Base-by-base conservation (phyloP, 2,888 invertebrate genomes). In the Lathronympha strigana region DNA sequence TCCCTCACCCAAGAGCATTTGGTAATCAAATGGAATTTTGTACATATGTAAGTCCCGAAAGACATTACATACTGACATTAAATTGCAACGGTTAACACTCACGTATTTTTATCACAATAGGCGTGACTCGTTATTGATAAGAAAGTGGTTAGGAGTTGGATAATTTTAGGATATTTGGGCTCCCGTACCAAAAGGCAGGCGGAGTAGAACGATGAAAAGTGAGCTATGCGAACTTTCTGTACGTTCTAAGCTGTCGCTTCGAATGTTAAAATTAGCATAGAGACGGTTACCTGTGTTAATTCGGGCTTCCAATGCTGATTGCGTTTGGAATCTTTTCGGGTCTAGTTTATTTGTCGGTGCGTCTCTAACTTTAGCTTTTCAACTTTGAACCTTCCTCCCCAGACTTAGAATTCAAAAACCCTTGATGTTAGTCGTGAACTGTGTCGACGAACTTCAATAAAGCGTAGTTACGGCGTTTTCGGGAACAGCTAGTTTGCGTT, bases 271-370 rank as follows among this genome's bases (percentile, higher is more conserved):
- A 63, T 63, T 63, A 63, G 50, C 63, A 63, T 63, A 57, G 50
- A 49, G 58, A 63, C 36, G 63, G 50, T 63, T 51, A 58, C 63
- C 57, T 33, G 57, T 57, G 63, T 63, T 63, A 63, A 63, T 63
- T 57, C 21, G 21, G 49, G 57, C 49, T 63, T 63, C 33, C 57
- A 50, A 57, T 63, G 63, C 50, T 50, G 57, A 50, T 57, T 57
- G 57, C 50, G 55, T 49, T 57, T 17, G 23, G 57, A 63, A 63
- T 63, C 57, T 63, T 43, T 63, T 57, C 23, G 63, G 63, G 38
- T 40, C 45, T 63, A 63, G 57, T 63, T 63, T 63, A 63, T 63
- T 63, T 40, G 28, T 40, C 28, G 11, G 40, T 36, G 38, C 31
- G 28, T 50, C 40, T 40, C 19, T 15, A 49, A 28, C 13, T 13